phyloP scores from a whole-genome alignment of 2,113 vertebrate species.

The Chlamydotis undulata region DNA sequence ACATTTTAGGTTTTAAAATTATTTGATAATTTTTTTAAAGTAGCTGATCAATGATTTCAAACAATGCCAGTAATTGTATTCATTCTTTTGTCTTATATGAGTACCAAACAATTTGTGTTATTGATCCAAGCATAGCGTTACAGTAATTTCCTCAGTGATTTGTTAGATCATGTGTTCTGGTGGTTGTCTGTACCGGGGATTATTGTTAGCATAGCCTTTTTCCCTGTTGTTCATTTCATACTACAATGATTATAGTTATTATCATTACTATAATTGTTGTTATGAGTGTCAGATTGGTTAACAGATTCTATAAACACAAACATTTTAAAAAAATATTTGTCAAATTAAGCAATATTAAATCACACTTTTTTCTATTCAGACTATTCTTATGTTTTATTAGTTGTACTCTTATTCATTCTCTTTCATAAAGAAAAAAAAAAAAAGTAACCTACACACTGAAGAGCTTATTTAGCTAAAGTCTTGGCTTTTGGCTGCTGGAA shows the following conservation, averaged over 20 bases:
- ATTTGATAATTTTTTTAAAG: not conserved
- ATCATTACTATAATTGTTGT: conserved; percentile 20
- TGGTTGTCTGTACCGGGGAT: not conserved
- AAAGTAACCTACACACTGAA: not conserved
- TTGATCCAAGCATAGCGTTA: conserved; percentile 16
- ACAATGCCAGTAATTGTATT: not conserved
- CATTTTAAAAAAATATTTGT: not conserved
- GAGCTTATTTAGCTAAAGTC: not conserved
- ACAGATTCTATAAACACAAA: conserved; percentile 28
- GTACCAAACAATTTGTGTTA: conserved; percentile 17
- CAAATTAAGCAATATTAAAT: not conserved
- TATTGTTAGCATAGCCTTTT: conserved; percentile 24
- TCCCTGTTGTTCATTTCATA: conserved; percentile 30
- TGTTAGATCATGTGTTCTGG: not conserved
- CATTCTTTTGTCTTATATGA: not conserved
- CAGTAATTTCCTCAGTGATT: conserved; percentile 4
- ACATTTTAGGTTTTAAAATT: not conserved
- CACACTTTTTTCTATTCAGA: not conserved
- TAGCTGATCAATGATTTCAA: not conserved
- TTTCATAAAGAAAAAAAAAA: not conserved
- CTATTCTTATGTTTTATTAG: not conserved
- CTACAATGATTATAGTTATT: conserved; percentile 34
- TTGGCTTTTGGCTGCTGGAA: not conserved
- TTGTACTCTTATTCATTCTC: not conserved
- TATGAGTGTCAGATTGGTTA: conserved; percentile 9